Percentiles rank a stretch among this genome's conserved stretches.
Conservation (phyloP, 1,140 invertebrate species). For the Tachypleus tridentatus region DNA sequence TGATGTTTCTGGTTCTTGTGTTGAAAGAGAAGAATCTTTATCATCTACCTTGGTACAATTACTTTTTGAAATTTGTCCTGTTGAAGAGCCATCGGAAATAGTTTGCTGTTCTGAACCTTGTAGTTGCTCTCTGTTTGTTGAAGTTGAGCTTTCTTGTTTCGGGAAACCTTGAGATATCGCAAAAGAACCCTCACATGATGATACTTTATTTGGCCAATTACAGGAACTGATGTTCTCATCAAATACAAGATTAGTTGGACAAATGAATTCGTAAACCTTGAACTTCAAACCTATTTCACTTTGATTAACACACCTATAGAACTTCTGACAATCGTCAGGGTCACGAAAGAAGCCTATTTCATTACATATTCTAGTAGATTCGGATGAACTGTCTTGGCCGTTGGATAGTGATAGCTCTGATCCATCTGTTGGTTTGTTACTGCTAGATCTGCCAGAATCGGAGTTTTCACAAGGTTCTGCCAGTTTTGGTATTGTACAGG, state of each 20-base stretch:
- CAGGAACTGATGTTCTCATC: slow-evolving; percentile 28
- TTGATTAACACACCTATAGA: slow-evolving; percentile 17
- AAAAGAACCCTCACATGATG: slow-evolving; percentile 6
- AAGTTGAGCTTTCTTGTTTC: too few relatives aligned
- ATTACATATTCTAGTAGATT: slow-evolving; percentile 4
- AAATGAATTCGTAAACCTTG: slow-evolving; percentile 37
- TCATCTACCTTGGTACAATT: too few relatives aligned
- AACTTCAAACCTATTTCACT: slow-evolving; percentile 5
- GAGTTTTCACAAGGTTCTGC: slow-evolving; percentile 25
- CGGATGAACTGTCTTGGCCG: slow-evolving; percentile 4
- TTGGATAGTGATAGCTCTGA: background rate
- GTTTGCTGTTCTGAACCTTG: too few relatives aligned
- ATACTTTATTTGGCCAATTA: slow-evolving; percentile 25
- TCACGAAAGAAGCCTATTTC: slow-evolving; percentile 19
- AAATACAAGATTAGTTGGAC: slow-evolving; percentile 35
- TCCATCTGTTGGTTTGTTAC: background rate
- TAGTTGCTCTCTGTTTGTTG: too few relatives aligned
- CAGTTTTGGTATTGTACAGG: slow-evolving; percentile 18
- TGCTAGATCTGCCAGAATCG: slow-evolving; percentile 4
- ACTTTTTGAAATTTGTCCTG: too few relatives aligned
- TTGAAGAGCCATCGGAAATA: too few relatives aligned
- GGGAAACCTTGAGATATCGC: too few relatives aligned
- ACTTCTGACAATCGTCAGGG: slow-evolving; percentile 18
- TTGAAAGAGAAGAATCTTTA: too few relatives aligned
- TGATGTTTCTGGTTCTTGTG: too few relatives aligned